Base-by-base conservation (phyloP, 1,140 invertebrate genomes). In the Cydia pomonella region DNA sequence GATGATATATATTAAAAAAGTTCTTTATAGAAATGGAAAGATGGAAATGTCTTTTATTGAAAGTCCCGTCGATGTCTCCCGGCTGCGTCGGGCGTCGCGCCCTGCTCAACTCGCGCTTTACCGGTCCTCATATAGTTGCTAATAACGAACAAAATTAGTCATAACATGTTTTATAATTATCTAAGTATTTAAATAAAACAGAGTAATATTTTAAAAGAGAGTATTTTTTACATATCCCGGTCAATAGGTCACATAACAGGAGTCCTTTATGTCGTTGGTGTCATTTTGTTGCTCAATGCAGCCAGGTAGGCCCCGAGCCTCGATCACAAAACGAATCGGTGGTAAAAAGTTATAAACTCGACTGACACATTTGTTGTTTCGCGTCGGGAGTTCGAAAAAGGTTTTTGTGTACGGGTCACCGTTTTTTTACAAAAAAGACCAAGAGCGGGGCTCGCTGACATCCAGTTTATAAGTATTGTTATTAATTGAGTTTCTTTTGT, bases 151-250 rank as follows among this genome's bases (percentile, higher is more conserved):
- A 69, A 69, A 69, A 87, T 87, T 89, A 90, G 88, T 85, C 77
- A 83, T 90, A 90, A 87, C 87, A 89, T 91, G 85, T 91, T 91
- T 91, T 91, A 88, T 91, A 91, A 89, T 86, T 84, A 84, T 87
- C 83, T 90, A 91, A 91, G 88, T 90, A 91, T 91, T 88, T 89
- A 89, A 89, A 91, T 91, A 91, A 91, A 91, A 84, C 86, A 89
- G 89, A 91, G 87, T 91, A 89, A 90, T 91, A 91, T 91, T 90
- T 91, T 90, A 89, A 77, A 76, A 82, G 75, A 82, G 84, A 84
- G 85, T 91, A 86, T 91, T 82, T 89, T 88, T 91, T 91, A 80
- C 75, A 76, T 77, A 80, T 80, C 84, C 89, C 84, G 84, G 85
- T 81, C 78, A 77, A 77, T 80, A 79, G 77, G 81, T 77, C 80